Base-by-base conservation (phyloP, 2,888 invertebrate species). In the Stenichneumon culpator region DNA sequence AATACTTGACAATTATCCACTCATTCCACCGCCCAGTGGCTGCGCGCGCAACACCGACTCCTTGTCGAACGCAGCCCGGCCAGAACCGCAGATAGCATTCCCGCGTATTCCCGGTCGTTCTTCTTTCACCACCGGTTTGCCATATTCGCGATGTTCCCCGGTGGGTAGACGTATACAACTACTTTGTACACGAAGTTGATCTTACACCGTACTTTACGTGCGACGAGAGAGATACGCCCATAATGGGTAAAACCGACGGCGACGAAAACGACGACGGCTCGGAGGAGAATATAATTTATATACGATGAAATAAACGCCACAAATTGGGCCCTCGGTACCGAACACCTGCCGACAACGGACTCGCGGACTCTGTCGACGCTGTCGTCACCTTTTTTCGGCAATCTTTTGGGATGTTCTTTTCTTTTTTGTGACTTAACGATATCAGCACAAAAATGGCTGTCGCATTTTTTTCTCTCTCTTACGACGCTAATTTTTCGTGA, bases 1-100 rank as follows among this genome's bases (percentile, higher is more conserved):
- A 81, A 87, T 87, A 83, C 87, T 83, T 79, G 78, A 86, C 87
- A 87, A 87, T 87, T 87, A 87, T 87, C 87, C 86, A 87, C 87
- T 87, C 87, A 83, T 83, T 84, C 80, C 69, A 60, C 78, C 70
- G 50, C 39, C 77, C 68, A 78, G 52, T 50, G 50, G 68, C 32
- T n/a, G 32, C 57, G 22, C 57, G 44, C 44, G 44, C 57, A 57
- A 25, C 22, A 25, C 25, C 25, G 47, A 32, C 50, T 47, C 39
- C 36, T 63, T 47, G 39, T 79, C 65, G 22, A 52, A 60, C 39
- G 44, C 54, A 25, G 67, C 79, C 57, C 57, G 44, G 47, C 68
- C 32, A 72, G 32, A 65, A 67, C 67, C 47, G 25, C 47, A 60
- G 67, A 65, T 67, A 44, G 65, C 80, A 84, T 84, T 83, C 84